A percentile compares a stretch with the other conserved stretches of the same genome.
phyloP scores from a whole-genome alignment of 1,140 invertebrate genomes.

The Drosophila mayri region DNA sequence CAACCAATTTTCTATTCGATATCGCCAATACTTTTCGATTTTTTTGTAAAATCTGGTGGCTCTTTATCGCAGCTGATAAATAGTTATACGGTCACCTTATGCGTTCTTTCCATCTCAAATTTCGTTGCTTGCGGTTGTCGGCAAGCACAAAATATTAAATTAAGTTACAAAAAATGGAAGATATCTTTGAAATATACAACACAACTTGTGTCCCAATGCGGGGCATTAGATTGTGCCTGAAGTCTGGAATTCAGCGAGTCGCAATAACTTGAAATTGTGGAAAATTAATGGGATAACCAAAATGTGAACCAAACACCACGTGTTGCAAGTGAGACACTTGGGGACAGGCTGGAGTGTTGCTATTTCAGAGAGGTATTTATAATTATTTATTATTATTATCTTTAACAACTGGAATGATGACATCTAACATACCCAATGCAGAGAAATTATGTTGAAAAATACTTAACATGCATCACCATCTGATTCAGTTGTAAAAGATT shows the following conservation, averaged over 20 bases:
- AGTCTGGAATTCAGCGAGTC: neutral
- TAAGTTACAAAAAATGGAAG: constrained; percentile 6
- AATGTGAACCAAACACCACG: constrained; percentile 13
- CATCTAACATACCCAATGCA: constrained; percentile 25
- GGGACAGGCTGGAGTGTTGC: neutral
- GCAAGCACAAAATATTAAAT: neutral
- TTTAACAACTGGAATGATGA: constrained; percentile 15
- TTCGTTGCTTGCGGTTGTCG: neutral
- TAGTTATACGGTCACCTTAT: constrained; percentile 23
- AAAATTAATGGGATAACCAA: neutral
- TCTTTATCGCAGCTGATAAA: neutral
- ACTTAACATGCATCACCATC: constrained; percentile 35
- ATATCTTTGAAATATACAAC: neutral
- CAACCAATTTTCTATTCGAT: neutral
- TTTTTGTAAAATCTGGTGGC: constrained; percentile 20
- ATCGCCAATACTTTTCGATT: neutral
- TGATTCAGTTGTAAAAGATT: neutral
- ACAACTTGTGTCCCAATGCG: too few species aligned
- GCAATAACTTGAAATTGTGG: neutral
- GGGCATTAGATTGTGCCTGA: neutral
- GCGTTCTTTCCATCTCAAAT: constrained; percentile 8
- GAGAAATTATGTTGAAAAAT: constrained; percentile 27
- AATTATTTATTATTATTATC: neutral
- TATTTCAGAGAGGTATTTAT: constrained; percentile 9
- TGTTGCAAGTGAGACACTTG: constrained; percentile 23